Evolutionary conservation across 1,140 invertebrate genomes (phyloP), one percentile per base, ranked within the genome.

Genomic region (Sminthurides bifidus): DNA sequence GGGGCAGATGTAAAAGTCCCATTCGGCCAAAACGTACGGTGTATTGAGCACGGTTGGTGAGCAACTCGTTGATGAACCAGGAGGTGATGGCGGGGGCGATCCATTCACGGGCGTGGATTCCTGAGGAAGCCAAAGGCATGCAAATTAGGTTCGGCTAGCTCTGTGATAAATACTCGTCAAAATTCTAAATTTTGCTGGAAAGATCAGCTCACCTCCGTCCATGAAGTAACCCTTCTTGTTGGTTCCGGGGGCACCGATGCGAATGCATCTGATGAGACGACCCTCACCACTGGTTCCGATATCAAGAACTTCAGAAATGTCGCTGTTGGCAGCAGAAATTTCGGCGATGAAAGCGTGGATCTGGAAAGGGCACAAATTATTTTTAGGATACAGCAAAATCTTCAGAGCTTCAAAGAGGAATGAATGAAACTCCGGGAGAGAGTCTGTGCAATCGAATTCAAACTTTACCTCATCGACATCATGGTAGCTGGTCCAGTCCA

Each of bases 91-190:
- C 77, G 10, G 75, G 72, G 2, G 77, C 67, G n/a, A 80, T 80
- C 83, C 83, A 85, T 70, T 81, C 79, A 23, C 79, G 71, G 5
- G 78, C 78, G 65, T 82, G 80, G 52, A 79, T 77, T 21, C 77
- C 79, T n/a, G 75, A 79, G 29, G 0, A 29, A 40, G 41, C 19
- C 1, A 27, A 29, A n/a, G 30, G n/a, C n/a, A 5, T 45, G 82
- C 81, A 26, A 83, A n/a, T n/a, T n/a, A n/a, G n/a, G n/a, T n/a
- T n/a, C n/a, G n/a, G n/a, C n/a, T n/a, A n/a, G n/a, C n/a, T n/a
- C n/a, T n/a, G n/a, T n/a, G n/a, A n/a, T n/a, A n/a, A n/a, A n/a
- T n/a, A n/a, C n/a, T n/a, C n/a, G n/a, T n/a, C n/a, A n/a, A n/a
- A n/a, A n/a, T n/a, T n/a, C n/a, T n/a, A n/a, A n/a, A n/a, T n/a